Base-by-base conservation (phyloP, 1,140 invertebrate genomes). In the Euwallacea fornicatus region DNA sequence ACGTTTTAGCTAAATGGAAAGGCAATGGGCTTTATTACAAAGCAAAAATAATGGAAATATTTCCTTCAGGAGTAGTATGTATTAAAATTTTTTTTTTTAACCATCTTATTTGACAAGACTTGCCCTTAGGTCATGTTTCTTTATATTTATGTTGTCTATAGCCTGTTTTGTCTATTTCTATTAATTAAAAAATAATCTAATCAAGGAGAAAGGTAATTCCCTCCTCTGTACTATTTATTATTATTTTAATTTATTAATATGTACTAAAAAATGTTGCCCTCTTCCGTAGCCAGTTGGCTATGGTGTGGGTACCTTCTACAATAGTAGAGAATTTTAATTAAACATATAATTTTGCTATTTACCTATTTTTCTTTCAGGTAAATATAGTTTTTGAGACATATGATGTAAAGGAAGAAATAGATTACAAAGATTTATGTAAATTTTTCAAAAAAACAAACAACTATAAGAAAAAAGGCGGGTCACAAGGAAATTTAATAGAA, bases 1-100 rank as follows among this genome's bases (percentile, higher is more conserved):
- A 47, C 44, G 61, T 63, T 56, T 42, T 70, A 42, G 68, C 68
- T 44, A 63, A 56, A 54, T 70, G 68, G 68, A 65, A 70, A 33
- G 68, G 68, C 21, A 70, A 70, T 64, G 62, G 62, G 16, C 61
- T 56, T 13, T 70, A 63, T 42, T 70, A 70, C 44, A 63, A 70
- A 56, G 68, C 68, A 2, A 63, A 43, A 43, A 70, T 70, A 44
- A 9, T 56, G 33, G 60, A 70, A 46, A 70, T 70, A 10, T 44
- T 64, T 10, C 42, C 44, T n/a, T 56, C 60, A 10, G 68, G 68
- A 55, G 15, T 46, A 11, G 68, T 70, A 70, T 55, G 62, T 56
- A 42, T 50, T 50, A 11, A 8, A 62, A 2, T 2, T 41, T 13
- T 33, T 62, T 62, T n/a, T 62, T 10, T 62, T 4, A 42, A 46